Base-by-base conservation (phyloP, 2,113 vertebrate genomes). In the Ptilorrhoa leucosticta region DNA sequence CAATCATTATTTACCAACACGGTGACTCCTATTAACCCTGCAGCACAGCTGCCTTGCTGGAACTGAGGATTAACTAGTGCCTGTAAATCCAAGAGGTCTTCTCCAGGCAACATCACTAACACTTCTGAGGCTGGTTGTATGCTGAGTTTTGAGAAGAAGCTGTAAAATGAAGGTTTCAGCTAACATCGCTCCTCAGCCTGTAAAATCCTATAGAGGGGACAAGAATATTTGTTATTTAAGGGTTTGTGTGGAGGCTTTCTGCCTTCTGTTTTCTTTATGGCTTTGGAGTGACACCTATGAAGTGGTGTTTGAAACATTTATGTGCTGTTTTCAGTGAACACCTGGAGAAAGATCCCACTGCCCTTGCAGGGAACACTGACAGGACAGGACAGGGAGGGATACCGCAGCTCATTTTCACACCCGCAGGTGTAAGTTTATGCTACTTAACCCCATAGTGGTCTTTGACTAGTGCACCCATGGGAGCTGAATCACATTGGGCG, bases 21-120 rank as follows among this genome's bases (percentile, higher is more conserved):
- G 6, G 64, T 90, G 53, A 60, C 57, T 88, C 48, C 82, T 72
- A 19, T 35, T 76, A 86, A 50, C 45, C 16, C 24, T 2, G 4
- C 31, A 72, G 69, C 87, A 57, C 81, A 82, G 73, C 65, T 89
- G 69, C 81, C 65, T 73, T n/a, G 23, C 51, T 72, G 65, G n/a
- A 83, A 78, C 87, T 92, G 93, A 95, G 96, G 83, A 86, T 96
- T 90, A 95, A 89, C 94, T 95, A 92, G n/a, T 73, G 64, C 50
- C 47, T 0, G 7, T 93, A 86, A 92, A 95, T 93, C 83, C 64
- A 81, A 88, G 66, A 56, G 69, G 82, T 79, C 87, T 93, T 94
- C 95, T 96, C 54, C 94, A 96, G 95, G 95, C 86, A 94, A 35
- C 86, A 63, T 89, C 60, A 31, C 90, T 90, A 92, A 89, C 64